Evolutionary conservation across 1,140 invertebrate genomes (phyloP), one percentile per base, ranked within the genome.

Genomic region (Eumeta japonica): DNA sequence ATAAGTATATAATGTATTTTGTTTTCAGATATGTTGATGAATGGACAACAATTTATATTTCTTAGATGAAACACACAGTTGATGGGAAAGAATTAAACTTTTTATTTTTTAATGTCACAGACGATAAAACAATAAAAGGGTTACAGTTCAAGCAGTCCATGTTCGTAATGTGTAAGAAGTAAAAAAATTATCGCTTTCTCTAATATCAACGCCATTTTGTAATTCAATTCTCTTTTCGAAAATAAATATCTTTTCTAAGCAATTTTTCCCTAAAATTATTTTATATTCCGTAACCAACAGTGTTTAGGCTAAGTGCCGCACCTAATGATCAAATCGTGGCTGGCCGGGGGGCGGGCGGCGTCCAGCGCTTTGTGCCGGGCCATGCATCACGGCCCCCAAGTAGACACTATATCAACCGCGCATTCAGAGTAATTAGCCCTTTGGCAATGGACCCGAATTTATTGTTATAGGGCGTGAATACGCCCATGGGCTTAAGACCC

Each of bases 361-460:
- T 68, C 65, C 50, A 52, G 51, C 56, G 62, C 65, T 73, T 73
- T 73, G 65, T 58, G 40, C 49, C 45, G 43, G 41, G 43, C 55
- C 65, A 73, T 73, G 70, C 64, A 73, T 73, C 68, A 73, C 68
- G 44, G 48, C 30, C 46, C 53, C 62, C 70, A 73, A 70, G 68
- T 73, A 73, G 68, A 73, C 68, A 73, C 65, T 73, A 73, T 73
- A 73, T 73, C 68, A 73, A 64, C 59, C 52, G 60, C n/a, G 57
- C 64, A 67, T 68, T 57, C 67, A 60, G 62, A 66, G 68, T 73
- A 73, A 73, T 73, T 73, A 73, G 68, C 53, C 68, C 65, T 33
- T 43, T 66, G 59, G 68, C 65, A 64, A 73, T 64, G 55, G 64
- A 73, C 58, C 55, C 50, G 57, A 61, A 73, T 73, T 73, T 73